Base-by-base conservation (phyloP, 2,888 invertebrate genomes). In the Gymnoscelis rufifasciata region DNA sequence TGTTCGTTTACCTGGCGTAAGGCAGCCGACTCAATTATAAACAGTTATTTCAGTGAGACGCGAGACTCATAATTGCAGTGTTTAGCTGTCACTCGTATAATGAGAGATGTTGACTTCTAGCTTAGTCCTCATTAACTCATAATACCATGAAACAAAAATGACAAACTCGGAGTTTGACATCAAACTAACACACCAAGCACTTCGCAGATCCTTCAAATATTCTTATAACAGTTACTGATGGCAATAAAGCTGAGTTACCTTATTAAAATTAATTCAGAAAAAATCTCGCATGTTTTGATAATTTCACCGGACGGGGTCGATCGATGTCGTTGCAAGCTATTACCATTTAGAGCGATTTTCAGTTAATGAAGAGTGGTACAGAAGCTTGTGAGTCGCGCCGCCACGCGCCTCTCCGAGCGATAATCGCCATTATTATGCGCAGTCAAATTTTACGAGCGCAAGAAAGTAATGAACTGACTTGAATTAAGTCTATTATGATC, bases 381-480 rank as follows among this genome's bases (percentile, higher is more conserved):
- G 64, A 61, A 52, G 65, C 70, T 62, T 69, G 66, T 68, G 68
- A 71, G 68, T 71, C 67, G 68, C 62, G 65, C 72, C 75, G 74
- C 73, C 69, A 68, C 74, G 68, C 73, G 72, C 69, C 66, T 73
- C 73, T 62, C 64, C 66, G 68, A 62, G 70, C 73, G 70, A 76
- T 83, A 78, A 82, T 82, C 77, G 79, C 74, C 64, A 83, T 83
- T 79, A 84, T 83, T 86, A 84, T 81, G 74, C 59, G 80, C 84
- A 84, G 82, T 84, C 84, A 84, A 84, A 83, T 87, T 87, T 86
- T 84, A 87, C 77, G 84, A 86, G 70, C 83, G 67, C 76, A 73
- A 77, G 74, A 78, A 77, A 81, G 77, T 78, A 72, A 77, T 72
- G 71, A 74, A 74, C 74, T 64, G 72, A 69, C 74, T 75, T 67